phyloP scores from a whole-genome alignment of 2,797 vertebrate species.

The Pteropus rufus region DNA sequence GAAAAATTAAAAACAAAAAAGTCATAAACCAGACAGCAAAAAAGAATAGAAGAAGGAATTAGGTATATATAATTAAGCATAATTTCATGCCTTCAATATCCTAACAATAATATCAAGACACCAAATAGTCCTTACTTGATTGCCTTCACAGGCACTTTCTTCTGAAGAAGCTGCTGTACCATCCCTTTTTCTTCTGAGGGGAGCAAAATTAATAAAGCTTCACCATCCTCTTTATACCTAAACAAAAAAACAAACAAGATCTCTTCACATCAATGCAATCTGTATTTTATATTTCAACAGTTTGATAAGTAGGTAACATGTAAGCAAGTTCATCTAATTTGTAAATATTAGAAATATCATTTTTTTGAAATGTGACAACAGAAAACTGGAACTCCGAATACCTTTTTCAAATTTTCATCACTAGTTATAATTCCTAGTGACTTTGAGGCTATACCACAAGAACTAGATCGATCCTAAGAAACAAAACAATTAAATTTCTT shows the following conservation, averaged over 20 bases:
- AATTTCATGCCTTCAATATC: background rate
- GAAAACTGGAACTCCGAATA: background rate
- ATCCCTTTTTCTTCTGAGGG: constrained; percentile 94
- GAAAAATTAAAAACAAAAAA: background rate
- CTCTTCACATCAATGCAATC: background rate
- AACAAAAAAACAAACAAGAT: constrained; percentile 28
- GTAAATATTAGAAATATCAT: background rate
- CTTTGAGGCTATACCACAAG: background rate
- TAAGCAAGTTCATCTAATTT: constrained; percentile 3
- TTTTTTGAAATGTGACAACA: constrained; percentile 2
- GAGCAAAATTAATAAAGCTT: constrained; percentile 94
- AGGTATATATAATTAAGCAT: background rate
- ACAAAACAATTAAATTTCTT: constrained; percentile 8
- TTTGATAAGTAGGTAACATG: background rate
- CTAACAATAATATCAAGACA: background rate
- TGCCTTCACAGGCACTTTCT: constrained; percentile 94
- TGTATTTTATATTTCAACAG: constrained; percentile 34
- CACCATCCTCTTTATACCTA: constrained; percentile 96
- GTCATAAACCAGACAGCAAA: background rate
- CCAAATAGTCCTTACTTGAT: constrained; percentile 87
- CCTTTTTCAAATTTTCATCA: background rate
- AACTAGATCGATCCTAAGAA: background rate
- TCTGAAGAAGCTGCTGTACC: constrained; percentile 90
- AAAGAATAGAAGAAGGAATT: background rate
- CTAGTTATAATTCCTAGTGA: background rate